These are phyloP conservation scores for Anthophora plumipes DNA, from an alignment of 2,888 invertebrate species.

Conservation along the genomic window DNA sequence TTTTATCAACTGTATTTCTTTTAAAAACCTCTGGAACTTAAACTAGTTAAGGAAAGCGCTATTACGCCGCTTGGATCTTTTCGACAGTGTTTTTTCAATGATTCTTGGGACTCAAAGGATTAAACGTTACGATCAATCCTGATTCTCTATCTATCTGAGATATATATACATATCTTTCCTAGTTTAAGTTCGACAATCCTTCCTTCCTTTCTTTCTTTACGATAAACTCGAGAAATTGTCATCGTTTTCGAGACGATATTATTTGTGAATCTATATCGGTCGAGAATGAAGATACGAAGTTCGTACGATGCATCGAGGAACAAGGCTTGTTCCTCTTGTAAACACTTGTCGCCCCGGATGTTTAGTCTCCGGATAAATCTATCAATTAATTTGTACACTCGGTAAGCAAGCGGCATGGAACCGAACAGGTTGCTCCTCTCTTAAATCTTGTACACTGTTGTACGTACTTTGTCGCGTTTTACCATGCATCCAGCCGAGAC, in stretches of 20 bases:
- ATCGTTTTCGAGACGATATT: background rate
- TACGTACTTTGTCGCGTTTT: background rate
- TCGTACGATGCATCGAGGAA: background rate
- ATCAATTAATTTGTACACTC: background rate
- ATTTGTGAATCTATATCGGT: background rate
- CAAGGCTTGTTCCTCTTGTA: background rate
- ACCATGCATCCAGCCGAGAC: background rate
- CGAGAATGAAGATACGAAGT: no score
- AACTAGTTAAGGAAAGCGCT: no score
- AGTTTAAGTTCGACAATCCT: no score
- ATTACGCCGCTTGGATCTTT: no score
- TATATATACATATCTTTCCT: no score
- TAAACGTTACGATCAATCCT: background rate
- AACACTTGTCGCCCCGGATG: background rate
- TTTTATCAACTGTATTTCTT: no score
- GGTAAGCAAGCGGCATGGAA: background rate
- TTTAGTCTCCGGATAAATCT: slow-evolving; percentile 1
- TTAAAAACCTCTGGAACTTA: no score
- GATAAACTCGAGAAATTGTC: no score
- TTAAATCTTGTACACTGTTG: background rate
- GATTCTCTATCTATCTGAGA: no score
- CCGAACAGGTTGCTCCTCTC: background rate
- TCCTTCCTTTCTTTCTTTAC: no score
- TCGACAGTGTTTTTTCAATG: no score
- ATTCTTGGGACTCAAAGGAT: no score